A percentile compares a stretch with the other conserved stretches of the same genome.
Conservation (phyloP, 2,113 vertebrate species). For the Solea solea region DNA sequence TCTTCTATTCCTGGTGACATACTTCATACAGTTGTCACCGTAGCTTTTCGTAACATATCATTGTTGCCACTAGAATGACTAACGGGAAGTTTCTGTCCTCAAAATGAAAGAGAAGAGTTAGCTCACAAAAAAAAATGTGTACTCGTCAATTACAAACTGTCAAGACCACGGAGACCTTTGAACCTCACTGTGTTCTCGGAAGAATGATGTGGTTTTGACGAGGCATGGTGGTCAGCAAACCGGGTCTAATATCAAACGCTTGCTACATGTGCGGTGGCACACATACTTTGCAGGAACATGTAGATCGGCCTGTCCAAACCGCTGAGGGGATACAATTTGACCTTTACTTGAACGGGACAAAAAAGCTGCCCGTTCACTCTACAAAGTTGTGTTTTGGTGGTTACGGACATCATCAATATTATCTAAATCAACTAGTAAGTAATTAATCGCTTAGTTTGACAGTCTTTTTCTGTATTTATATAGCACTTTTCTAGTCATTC, state of each 20-base stretch:
- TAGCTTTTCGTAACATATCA: not conserved
- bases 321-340: not conserved
- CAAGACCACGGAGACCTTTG: constrained; percentile 7
- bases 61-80: not conserved
- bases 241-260: constrained; percentile 32
- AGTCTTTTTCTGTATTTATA: no score
- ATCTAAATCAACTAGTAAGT: not conserved
- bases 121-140: constrained; percentile 12
- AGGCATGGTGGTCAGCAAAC: constrained; percentile 7
- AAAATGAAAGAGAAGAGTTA: not conserved
- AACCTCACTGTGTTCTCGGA: constrained; percentile 15
- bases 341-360: not conserved
- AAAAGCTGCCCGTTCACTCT: not conserved
- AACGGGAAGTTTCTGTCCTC: constrained; percentile 10
- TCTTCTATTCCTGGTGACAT: constrained; percentile 10
- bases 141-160: not conserved
- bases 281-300: not conserved
- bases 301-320: not conserved
- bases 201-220: constrained; percentile 12
- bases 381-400: not conserved
- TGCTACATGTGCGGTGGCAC: not conserved
- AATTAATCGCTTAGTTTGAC: no score
- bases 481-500: no score
- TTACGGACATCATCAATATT: not conserved
- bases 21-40: not conserved